These are phyloP conservation scores for Cyanoderma ruficeps DNA, from an alignment of 2,113 vertebrate genomes.

Conservation along the genomic window DNA sequence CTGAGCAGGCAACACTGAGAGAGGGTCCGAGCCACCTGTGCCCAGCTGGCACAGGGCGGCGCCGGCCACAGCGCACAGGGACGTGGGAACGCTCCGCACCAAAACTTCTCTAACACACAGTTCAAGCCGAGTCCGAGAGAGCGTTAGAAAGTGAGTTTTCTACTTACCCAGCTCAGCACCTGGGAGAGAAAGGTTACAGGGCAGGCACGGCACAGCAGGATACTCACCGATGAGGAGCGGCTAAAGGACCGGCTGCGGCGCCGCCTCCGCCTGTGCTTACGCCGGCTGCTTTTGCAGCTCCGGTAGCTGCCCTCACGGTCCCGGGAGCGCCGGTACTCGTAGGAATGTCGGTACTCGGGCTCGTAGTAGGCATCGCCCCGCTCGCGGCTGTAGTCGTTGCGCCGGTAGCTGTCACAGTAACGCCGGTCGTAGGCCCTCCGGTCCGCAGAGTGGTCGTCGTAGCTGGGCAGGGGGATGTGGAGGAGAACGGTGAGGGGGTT, in stretches of 20 bases:
- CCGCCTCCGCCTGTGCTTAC: constrained; percentile 95
- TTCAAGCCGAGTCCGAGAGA: neutral
- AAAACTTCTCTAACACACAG: neutral
- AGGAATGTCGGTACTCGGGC: constrained; percentile 82
- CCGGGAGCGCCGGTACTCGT: constrained; percentile 82
- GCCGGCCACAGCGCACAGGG: neutral
- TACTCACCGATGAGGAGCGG: constrained; percentile 97
- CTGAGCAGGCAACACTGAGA: neutral
- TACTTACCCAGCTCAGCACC: constrained; percentile 64
- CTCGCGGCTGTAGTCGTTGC: constrained; percentile 86
- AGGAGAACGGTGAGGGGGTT: neutral
- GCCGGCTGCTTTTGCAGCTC: constrained; percentile 92
- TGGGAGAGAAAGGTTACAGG: constrained; percentile 54
- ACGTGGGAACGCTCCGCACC: neutral
- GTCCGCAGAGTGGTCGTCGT: constrained; percentile 86
- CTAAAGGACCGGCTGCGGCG: constrained; percentile 97
- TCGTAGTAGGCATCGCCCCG: constrained; percentile 83
- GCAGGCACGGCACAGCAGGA: constrained; percentile 56
- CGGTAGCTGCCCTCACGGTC: constrained; percentile 85
- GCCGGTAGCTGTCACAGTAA: constrained; percentile 88
- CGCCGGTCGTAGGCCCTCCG: constrained; percentile 85
- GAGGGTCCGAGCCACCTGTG: neutral
- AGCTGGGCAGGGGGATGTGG: constrained; percentile 65
- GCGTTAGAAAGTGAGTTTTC: constrained; percentile 20
- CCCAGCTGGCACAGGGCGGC: neutral